Base-by-base conservation (phyloP, 1,140 invertebrate genomes). In the Berghia stephanieae region DNA sequence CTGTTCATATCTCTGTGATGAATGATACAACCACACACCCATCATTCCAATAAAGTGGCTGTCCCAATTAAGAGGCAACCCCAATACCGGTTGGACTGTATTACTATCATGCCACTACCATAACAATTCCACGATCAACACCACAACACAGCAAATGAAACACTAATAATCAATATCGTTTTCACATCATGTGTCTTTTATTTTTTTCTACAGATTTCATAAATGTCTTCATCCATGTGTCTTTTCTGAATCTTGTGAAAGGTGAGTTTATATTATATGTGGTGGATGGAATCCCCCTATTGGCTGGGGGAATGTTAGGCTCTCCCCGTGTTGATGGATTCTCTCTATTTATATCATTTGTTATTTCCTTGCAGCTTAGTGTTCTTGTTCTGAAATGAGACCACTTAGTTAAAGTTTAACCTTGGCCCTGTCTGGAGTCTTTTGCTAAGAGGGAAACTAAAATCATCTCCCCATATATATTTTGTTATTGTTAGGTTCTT, bases 191-290 rank as follows among this genome's bases (percentile, higher is more conserved):
- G 57, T 27, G 34, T 24, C 34, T 8, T 71, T 44, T 57, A 4
- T 43, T 44, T 76, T 63, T 4, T 49, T 24, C 34, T 3, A 2
- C 63, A 76, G 74, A 31, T 76, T 76, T 52, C 63, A 76, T 44
- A 76, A 68, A 43, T 49, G 74, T 52, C 31, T 76, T 6, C 44
- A 40, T 43, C 63, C 74, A 2, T 76, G 60, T 44, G n/a, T 43
- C 16, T 24, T 76, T 5, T 31, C 74, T 18, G 4, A 18, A 21
- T 60, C 67, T 13, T 38, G 60, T 27, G 52, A 76, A 44, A 76
- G 63, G 74, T 76, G 36, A 36, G 49, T 55, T 49, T 24, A 60
- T 13, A 60, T 60, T 8, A 60, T 13, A 60, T 8, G 21, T 60
- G 6, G 8, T 60, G 57, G 31, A 13, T 8, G 6, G 31, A 13